Conservation (phyloP, 64 coral and sea anemone species). For the Acropora yongei region DNA sequence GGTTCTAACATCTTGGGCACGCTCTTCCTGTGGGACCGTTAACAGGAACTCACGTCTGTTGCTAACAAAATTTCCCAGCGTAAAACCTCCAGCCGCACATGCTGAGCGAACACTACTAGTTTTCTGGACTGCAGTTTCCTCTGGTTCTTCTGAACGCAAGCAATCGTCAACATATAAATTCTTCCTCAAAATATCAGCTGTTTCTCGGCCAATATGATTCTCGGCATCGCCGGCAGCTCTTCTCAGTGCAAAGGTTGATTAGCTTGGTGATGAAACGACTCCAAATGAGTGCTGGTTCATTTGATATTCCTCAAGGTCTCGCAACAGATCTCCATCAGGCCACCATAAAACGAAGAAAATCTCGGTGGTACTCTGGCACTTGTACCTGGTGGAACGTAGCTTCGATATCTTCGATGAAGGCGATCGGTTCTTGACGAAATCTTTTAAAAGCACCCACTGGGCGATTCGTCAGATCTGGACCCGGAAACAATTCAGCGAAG, state of each 20-base stretch:
- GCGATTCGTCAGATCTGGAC: constrained; percentile 61
- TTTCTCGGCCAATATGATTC: neutral
- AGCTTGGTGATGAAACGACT: constrained; percentile 50
- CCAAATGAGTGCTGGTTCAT: constrained; percentile 32
- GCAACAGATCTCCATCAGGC: no score
- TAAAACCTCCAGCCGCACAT: constrained; percentile 53
- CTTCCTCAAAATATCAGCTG: neutral
- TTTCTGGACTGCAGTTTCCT: no score
- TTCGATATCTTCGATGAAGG: no score
- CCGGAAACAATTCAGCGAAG: constrained; percentile 55
- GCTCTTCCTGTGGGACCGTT: neutral
- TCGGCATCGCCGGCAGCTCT: constrained; percentile 39
- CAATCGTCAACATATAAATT: constrained; percentile 23
- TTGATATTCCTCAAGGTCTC: no score
- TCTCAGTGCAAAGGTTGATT: constrained; percentile 36
- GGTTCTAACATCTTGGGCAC: constrained; percentile 27
- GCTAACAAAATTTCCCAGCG: constrained; percentile 46
- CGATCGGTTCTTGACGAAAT: constrained; percentile 40
- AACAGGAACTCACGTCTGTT: neutral
- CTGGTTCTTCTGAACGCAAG: no score
- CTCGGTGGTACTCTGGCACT: constrained; percentile 49
- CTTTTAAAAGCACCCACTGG: neutral
- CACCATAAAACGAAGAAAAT: neutral
- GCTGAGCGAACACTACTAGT: neutral
- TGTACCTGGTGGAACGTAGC: constrained; percentile 5